phyloP scores from a whole-genome alignment of 2,797 vertebrate species.

The Sebastes nivosus region DNA sequence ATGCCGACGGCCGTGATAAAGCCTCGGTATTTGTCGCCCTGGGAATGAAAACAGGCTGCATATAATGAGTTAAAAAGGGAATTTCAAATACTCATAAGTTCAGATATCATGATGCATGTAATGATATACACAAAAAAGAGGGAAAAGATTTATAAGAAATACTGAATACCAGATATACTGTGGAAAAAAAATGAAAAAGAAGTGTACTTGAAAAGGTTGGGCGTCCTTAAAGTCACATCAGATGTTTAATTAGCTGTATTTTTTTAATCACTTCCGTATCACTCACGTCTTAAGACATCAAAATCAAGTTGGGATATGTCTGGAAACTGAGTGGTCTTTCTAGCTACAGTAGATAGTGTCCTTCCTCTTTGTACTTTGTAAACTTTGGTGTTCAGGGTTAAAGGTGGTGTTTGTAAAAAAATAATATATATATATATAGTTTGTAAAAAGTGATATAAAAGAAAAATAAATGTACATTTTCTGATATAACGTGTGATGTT shows the following conservation, averaged over 20 bases:
- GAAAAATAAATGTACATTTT: slow-evolving; percentile 71
- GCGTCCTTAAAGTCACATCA: neutral
- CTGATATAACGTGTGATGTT: slow-evolving; percentile 21
- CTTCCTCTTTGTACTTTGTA: slow-evolving; percentile 56
- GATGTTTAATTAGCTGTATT: slow-evolving; percentile 6
- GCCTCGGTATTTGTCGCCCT: no score
- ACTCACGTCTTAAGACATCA: neutral
- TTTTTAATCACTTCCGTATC: neutral
- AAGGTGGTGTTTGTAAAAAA: slow-evolving; percentile 59
- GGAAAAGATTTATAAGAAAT: neutral
- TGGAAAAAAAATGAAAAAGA: neutral
- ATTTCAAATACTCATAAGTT: neutral
- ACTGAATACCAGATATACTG: neutral
- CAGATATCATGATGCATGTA: slow-evolving; percentile 13
- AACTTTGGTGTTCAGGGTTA: slow-evolving; percentile 54
- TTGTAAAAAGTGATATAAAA: slow-evolving; percentile 51
- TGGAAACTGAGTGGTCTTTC: slow-evolving; percentile 35
- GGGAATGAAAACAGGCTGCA: neutral
- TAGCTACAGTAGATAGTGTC: slow-evolving; percentile 25
- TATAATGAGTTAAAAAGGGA: neutral
- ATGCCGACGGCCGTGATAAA: no score
- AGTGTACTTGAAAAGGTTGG: neutral
- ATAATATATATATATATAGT: slow-evolving; percentile 31
- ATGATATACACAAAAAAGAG: neutral
- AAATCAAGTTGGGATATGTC: slow-evolving; percentile 20